Evolutionary conservation across 2,888 invertebrate genomes (phyloP).

Genomic region (Hirtodrosophila cameraria): DNA sequence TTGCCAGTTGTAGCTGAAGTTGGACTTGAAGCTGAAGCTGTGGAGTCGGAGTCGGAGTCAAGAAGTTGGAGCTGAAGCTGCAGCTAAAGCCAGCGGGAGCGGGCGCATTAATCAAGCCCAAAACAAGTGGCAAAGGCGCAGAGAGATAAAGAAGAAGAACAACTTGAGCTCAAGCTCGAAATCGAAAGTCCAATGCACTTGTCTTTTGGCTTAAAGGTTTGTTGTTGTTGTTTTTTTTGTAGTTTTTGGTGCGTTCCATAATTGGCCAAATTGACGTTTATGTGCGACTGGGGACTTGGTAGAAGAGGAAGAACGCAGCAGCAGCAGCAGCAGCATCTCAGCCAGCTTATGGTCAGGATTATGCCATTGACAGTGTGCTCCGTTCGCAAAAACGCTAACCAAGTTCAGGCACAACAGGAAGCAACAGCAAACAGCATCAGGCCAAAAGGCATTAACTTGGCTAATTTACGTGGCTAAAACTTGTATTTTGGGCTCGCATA

Average conservation of each 20-base stretch:
- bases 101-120: constrained; percentile 69
- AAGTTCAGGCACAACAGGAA: constrained; percentile 65
- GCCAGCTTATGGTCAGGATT: constrained; percentile 59
- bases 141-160: too few relatives aligned
- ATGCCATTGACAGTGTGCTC: constrained; percentile 62
- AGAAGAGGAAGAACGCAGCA: too few relatives aligned
- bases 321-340: too few relatives aligned
- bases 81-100: constrained; percentile 50
- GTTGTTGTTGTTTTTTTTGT: constrained; percentile 4
- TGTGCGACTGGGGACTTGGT: constrained; percentile 57
- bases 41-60: constrained; percentile 12
- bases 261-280: constrained; percentile 78
- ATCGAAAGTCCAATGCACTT: constrained; percentile 76
- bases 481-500: constrained; percentile 48
- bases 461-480: constrained; percentile 71
- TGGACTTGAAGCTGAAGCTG: constrained; percentile 10
- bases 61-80: constrained; percentile 13
- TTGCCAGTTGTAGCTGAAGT: background rate
- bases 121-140: constrained; percentile 65
- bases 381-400: constrained; percentile 29
- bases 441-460: constrained; percentile 54
- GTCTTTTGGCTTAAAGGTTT: constrained; percentile 46
- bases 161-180: constrained; percentile 48
- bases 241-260: constrained; percentile 59
- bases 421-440: constrained; percentile 22